Base-by-base conservation (phyloP, 2,888 invertebrate species). In the Amphipoea lucens region DNA sequence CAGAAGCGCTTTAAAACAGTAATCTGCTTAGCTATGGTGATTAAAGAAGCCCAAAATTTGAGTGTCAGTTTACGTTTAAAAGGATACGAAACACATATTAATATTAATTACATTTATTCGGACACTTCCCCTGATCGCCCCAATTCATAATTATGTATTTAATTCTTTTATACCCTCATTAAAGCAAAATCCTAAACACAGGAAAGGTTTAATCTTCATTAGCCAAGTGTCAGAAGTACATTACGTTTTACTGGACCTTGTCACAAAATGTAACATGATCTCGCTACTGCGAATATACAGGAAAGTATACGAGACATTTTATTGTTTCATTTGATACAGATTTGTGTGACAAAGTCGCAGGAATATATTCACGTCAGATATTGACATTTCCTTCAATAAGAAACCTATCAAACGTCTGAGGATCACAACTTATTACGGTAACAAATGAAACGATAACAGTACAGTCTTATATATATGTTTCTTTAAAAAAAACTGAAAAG, bases 371-470 rank as follows among this genome's bases (percentile, higher is more conserved):
- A 81, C 82, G 77, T 86, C 80, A 83, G 74, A 83, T 88, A 90
- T 87, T 87, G 83, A 90, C 90, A 93, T 94, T 93, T 93, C 93
- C 93, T 91, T 87, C 90, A 90, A 92, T 93, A 93, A 90, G 89
- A 92, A 93, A 93, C 90, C 91, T 91, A 93, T 94, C 93, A 92
- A 92, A 92, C 92, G 90, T 90, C 89, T 88, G 83, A 88, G 90
- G 92, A 94, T 94, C 93, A 92, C 93, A 92, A 93, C 92, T 94
- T 95, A 94, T 95, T 94, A 94, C 91, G 86, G 90, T 88, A 90
- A 90, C 93, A 94, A 95, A 95, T 95, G 94, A 95, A 93, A 91
- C 92, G 93, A 93, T 94, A 92, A 81, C 81, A 92, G 91, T 92
- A 90, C 91, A 87, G 76, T 91, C 89, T 92, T 92, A 92, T 90